Evolutionary conservation across 2,797 vertebrate genomes (phyloP).

Genomic region (Anguilla megastoma): DNA sequence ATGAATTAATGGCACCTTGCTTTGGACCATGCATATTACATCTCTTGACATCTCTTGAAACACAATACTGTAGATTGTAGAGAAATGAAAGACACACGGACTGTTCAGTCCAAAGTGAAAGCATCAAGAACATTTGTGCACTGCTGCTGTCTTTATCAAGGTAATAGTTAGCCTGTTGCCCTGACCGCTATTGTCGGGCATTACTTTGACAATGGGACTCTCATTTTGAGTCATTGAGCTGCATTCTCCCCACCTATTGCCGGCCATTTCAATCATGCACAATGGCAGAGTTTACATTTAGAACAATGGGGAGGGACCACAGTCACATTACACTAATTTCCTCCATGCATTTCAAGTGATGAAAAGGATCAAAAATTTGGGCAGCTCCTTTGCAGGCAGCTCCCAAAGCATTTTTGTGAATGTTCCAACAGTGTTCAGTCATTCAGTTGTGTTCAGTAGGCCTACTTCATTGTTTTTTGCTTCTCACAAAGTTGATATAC

Average conservation of each 20-base stretch:
- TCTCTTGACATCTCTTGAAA: background rate
- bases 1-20: background rate
- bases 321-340: background rate
- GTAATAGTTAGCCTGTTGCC: background rate
- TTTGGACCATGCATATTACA: too few relatives aligned
- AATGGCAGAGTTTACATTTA: background rate
- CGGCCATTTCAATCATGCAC: background rate
- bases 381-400: background rate
- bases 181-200: background rate
- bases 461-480: background rate
- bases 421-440: background rate
- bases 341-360: background rate
- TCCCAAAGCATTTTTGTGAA: background rate
- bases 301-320: background rate
- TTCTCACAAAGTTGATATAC: background rate
- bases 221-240: background rate
- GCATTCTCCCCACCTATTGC: background rate
- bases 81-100: background rate
- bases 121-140: background rate
- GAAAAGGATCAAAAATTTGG: background rate
- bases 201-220: background rate
- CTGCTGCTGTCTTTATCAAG: background rate
- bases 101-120: background rate
- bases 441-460: too few relatives aligned
- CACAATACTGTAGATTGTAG: background rate